These are phyloP conservation scores for Austrofundulus limnaeus DNA, from an alignment of 2,113 vertebrate genomes.

Conservation along the genomic window DNA sequence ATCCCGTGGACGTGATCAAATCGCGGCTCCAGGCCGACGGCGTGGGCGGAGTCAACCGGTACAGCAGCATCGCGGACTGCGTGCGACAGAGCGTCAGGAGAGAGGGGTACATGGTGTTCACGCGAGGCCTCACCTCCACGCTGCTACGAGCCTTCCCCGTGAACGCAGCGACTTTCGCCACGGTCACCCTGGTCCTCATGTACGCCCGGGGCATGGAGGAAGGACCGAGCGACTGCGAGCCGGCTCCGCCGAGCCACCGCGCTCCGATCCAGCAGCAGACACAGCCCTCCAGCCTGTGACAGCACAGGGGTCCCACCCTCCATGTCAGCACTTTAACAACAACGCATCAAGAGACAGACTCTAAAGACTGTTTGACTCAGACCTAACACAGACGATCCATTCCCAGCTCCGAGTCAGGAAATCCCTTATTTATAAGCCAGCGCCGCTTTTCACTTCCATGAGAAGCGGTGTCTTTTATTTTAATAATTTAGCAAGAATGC, in stretches of 20 bases:
- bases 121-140: constrained; percentile 91
- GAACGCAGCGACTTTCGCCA: constrained; percentile 94
- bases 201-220: constrained; percentile 80
- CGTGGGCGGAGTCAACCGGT: constrained; percentile 83
- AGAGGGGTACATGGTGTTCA: constrained; percentile 93
- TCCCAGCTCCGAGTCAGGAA: constrained; percentile 33
- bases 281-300: constrained; percentile 86
- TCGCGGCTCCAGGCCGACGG: constrained; percentile 95
- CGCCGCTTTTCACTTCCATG: constrained; percentile 24
- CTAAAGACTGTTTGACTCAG: constrained; percentile 6
- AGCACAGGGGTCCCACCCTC: not conserved
- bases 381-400: constrained; percentile 23
- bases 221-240: constrained; percentile 78
- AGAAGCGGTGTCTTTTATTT: constrained; percentile 24
- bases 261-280: constrained; percentile 77
- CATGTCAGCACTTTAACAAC: constrained; percentile 52
- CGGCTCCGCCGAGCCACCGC: constrained; percentile 50
- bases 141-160: constrained; percentile 94
- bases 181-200: constrained; percentile 90
- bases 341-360: constrained; percentile 6
- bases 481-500: not conserved
- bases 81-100: constrained; percentile 84
- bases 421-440: constrained; percentile 9
- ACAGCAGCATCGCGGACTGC: constrained; percentile 89
- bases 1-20: constrained; percentile 94